phyloP scores from a whole-genome alignment of 1,140 invertebrate species.

The Lepidurus arcticus region DNA sequence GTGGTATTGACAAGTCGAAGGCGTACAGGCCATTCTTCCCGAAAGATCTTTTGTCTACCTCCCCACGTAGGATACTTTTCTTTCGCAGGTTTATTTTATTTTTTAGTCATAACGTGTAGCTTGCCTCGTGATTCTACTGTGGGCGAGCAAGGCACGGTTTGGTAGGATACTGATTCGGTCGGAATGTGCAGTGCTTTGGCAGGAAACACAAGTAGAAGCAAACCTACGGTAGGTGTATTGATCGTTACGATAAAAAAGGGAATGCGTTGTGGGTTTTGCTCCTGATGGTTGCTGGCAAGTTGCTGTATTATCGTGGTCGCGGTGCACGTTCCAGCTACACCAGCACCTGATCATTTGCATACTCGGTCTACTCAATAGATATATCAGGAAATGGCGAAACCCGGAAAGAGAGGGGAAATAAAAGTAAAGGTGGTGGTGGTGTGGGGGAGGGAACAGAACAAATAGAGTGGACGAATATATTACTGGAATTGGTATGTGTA shows the following conservation, averaged over 20 bases:
- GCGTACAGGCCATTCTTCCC: too few relatives aligned
- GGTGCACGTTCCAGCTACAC: not conserved
- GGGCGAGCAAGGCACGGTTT: not conserved
- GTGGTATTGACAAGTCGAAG: constrained; percentile 2
- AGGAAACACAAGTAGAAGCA: too few relatives aligned
- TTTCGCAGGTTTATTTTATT: not conserved
- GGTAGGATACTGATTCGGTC: too few relatives aligned
- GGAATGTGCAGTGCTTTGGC: too few relatives aligned
- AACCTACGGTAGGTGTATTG: not conserved
- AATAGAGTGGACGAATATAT: not conserved
- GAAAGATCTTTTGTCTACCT: too few relatives aligned
- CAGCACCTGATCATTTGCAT: constrained; percentile 16
- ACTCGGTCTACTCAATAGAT: not conserved
- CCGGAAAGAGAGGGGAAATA: not conserved
- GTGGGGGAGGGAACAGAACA: not conserved
- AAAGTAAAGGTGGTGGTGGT: too few relatives aligned
- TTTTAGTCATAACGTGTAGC: not conserved
- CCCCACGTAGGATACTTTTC: not conserved
- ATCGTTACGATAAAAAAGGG: not conserved
- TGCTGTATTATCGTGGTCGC: not conserved
- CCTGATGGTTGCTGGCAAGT: not conserved
- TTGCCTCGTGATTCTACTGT: not conserved
- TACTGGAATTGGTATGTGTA: not conserved
- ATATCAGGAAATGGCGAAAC: not conserved
- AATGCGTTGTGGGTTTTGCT: not conserved